Evolutionary conservation across 1,140 invertebrate genomes (phyloP).

Genomic region (Pogonomyrmex californicus): DNA sequence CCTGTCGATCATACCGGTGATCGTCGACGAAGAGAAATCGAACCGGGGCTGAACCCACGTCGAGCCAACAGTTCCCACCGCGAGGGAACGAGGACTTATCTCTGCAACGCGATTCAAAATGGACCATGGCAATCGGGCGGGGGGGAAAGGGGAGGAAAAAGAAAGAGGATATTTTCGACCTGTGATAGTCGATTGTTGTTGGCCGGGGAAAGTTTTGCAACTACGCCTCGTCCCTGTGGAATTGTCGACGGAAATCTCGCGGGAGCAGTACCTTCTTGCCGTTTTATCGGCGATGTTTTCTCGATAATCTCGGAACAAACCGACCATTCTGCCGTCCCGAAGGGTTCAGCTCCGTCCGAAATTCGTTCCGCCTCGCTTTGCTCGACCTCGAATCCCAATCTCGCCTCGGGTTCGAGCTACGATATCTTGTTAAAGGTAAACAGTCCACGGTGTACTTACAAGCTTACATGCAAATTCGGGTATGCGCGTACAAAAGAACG

Average conservation of each 20-base stretch:
- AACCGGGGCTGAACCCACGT: conserved; percentile 36
- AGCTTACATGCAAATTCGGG: conserved; percentile 25
- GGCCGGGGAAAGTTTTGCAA: not conserved
- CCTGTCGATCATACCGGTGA: conserved; percentile 30
- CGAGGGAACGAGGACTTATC: conserved; percentile 28
- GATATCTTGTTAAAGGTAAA: conserved; percentile 56
- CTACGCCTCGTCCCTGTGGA: conserved; percentile 29
- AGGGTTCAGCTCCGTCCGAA: conserved; percentile 57
- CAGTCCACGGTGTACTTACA: conserved; percentile 18
- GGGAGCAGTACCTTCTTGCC: conserved; percentile 46
- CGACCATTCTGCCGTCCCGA: conserved; percentile 30
- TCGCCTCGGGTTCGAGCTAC: conserved; percentile 31
- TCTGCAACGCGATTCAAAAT: conserved; percentile 6
- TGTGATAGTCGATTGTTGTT: conserved; percentile 37
- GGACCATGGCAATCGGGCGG: not conserved
- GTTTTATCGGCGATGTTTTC: conserved; percentile 60
- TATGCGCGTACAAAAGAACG: not conserved
- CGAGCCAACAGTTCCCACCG: conserved; percentile 8
- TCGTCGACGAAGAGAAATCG: conserved; percentile 55
- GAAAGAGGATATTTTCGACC: conserved; percentile 30
- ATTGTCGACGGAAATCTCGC: conserved; percentile 59
- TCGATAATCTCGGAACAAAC: conserved; percentile 59
- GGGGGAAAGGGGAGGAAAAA: not conserved
- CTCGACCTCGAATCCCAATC: conserved; percentile 35
- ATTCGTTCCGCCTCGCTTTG: conserved; percentile 44